Base-by-base conservation (phyloP, 23 tunicate species). In the Styela clava region DNA sequence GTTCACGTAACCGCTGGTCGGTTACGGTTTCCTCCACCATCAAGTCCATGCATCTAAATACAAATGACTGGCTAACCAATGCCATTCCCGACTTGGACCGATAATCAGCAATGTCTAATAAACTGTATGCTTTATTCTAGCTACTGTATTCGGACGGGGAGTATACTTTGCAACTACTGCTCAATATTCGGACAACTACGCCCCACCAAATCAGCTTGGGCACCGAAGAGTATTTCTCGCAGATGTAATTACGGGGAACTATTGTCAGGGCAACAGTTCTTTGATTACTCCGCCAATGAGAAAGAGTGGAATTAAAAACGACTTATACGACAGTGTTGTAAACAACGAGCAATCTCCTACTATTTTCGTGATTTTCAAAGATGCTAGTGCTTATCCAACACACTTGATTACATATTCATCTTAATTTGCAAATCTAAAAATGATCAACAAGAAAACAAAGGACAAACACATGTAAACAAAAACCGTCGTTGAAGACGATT, bases 191-290 rank as follows among this genome's bases (percentile, higher is more conserved):
- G 29, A 88, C 24, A 67, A 84, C 24, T 88, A 71, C 37, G 35
- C 87, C 2, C 12, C 12, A 12, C 56, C 56, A 12, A 74, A 64
- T 1, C 9, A 34, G 1, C 25, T 34, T 19, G 69, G 82, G 24
- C 24, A 51, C 26, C 25, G 79, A 61, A 52, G 83, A 35, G 84
- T 88, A 84, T 88, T 88, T 35, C 68, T 88, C 3, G 88, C 88
- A 19, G 88, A 89, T 24, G 94, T 89, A 20, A 70, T 89, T 19
- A 84, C 88, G 16, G 94, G 94, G 33, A 76, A 85, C 21, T 89
- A 76, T 84, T 72, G 77, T 32, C 78, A 73, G 25, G 94, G 94
- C 2, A 79, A 69, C 63, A n/a, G 64, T 16, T 3, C 74, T 0
- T 12, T 37, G 2, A 71, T 34, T 2, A 26, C 77, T 3, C 79